A percentile compares a stretch with the other conserved stretches of the same genome.
Evolutionary conservation across 1,140 invertebrate species (phyloP).

Genomic region (Aradophagus sp.): DNA sequence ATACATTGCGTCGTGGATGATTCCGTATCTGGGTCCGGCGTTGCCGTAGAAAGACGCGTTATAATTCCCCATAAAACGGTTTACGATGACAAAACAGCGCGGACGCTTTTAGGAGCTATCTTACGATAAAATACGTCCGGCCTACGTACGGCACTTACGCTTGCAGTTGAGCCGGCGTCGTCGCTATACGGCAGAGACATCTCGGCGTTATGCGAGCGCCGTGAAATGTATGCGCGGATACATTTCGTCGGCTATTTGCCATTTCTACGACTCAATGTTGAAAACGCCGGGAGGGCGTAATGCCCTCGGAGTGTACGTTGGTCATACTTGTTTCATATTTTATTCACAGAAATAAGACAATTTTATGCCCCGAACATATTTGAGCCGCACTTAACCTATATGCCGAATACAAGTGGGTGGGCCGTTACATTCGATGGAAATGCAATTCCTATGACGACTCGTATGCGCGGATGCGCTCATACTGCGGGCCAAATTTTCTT

Average conservation of each 20-base stretch:
- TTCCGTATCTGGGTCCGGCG: too few relatives aligned
- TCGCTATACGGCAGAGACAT: conserved; percentile 28
- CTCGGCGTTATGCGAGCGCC: conserved; percentile 32
- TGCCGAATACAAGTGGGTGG: conserved; percentile 11
- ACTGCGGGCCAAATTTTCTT: too few relatives aligned
- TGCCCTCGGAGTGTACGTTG: conserved; percentile 15
- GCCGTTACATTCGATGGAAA: conserved; percentile 16
- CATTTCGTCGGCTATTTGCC: conserved; percentile 41
- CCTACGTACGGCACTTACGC: conserved; percentile 22
- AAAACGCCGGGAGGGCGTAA: conserved; percentile 22
- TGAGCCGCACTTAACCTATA: conserved; percentile 31
- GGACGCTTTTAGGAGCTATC: conserved; percentile 52
- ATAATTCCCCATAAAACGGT: too few relatives aligned
- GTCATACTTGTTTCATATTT: conserved; percentile 37
- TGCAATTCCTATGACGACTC: too few relatives aligned
- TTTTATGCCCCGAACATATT: conserved; percentile 37
- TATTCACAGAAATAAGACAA: conserved; percentile 28
- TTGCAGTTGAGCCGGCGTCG: conserved; percentile 24
- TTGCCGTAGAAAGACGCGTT: too few relatives aligned
- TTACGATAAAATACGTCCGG: conserved; percentile 41
- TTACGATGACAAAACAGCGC: conserved; percentile 67
- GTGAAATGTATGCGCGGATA: conserved; percentile 39
- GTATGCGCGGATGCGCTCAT: too few relatives aligned
- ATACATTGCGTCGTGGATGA: too few relatives aligned
- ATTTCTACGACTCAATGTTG: conserved; percentile 39